Percentiles rank a stretch among this genome's conserved stretches.
Conservation (phyloP, 2,888 invertebrate genomes). For the Branchellion lobata region DNA sequence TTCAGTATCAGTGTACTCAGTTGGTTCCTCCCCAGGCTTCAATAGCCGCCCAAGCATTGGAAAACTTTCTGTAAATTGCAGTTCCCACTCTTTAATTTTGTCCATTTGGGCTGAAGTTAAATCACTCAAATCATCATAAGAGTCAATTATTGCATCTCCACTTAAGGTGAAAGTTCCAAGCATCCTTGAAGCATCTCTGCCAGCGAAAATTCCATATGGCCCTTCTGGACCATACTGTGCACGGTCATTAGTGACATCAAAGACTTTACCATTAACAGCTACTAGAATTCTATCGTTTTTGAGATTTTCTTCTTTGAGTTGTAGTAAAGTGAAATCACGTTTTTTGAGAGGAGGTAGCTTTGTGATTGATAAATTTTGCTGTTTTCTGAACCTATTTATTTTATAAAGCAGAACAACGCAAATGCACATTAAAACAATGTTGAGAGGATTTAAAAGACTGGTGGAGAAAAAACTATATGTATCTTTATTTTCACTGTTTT, state of each 20-base stretch:
- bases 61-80: constrained; percentile 93
- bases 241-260: constrained; percentile 84
- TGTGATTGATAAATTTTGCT: constrained; percentile 59
- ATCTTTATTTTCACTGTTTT: background rate
- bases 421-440: constrained; percentile 71
- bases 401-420: constrained; percentile 75
- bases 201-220: constrained; percentile 90
- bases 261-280: constrained; percentile 90
- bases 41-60: constrained; percentile 84
- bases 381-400: constrained; percentile 65
- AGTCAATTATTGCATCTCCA: constrained; percentile 70
- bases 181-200: constrained; percentile 89
- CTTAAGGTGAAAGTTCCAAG: constrained; percentile 87
- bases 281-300: constrained; percentile 82
- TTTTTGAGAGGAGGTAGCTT: constrained; percentile 76
- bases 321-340: constrained; percentile 83
- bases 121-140: constrained; percentile 91
- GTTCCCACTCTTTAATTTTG: constrained; percentile 92
- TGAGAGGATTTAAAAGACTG: constrained; percentile 66
- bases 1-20: constrained; percentile 87
- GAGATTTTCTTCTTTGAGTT: constrained; percentile 72
- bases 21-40: constrained; percentile 85
- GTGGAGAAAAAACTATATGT: background rate
- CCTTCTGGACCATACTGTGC: constrained; percentile 95
- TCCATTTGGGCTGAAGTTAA: constrained; percentile 90